phyloP scores from a whole-genome alignment of 1,140 invertebrate genomes.

The Cherax quadricarinatus region DNA sequence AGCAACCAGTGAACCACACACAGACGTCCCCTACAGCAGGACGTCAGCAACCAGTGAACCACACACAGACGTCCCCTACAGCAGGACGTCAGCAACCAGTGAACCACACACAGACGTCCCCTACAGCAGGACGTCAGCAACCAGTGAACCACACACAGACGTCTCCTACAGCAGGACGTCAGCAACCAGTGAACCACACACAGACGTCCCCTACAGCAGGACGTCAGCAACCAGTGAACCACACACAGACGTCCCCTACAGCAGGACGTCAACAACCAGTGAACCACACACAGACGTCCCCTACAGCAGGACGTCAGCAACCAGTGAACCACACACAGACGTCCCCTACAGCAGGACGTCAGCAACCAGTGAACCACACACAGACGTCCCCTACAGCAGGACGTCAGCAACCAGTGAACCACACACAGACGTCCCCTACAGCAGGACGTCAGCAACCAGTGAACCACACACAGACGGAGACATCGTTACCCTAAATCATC shows the following conservation, averaged over 20 bases:
- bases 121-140: not conserved
- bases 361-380: conserved; percentile 2
- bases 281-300: conserved; percentile 20
- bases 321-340: conserved; percentile 10
- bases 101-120: conserved; percentile 20
- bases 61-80: conserved; percentile 17
- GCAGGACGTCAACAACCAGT: not conserved
- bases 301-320: not conserved
- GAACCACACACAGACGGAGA: conserved; percentile 25
- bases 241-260: conserved; percentile 17
- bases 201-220: not conserved
- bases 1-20: conserved; percentile 2
- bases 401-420: conserved; percentile 4
- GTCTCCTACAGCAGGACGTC: conserved; percentile 7
- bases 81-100: not conserved
- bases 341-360: conserved; percentile 7
- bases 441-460: not conserved
- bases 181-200: conserved; percentile 2
- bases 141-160: conserved; percentile 10
- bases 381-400: not conserved
- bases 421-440: not conserved
- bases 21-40: not conserved
- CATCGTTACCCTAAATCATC: conserved; percentile 21
- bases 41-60: conserved; percentile 4
- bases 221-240: conserved; percentile 4